Evolutionary conservation across 2,797 vertebrate genomes (phyloP), one percentile per base, ranked within the genome.

Genomic region (Philypnodon macrostomus): DNA sequence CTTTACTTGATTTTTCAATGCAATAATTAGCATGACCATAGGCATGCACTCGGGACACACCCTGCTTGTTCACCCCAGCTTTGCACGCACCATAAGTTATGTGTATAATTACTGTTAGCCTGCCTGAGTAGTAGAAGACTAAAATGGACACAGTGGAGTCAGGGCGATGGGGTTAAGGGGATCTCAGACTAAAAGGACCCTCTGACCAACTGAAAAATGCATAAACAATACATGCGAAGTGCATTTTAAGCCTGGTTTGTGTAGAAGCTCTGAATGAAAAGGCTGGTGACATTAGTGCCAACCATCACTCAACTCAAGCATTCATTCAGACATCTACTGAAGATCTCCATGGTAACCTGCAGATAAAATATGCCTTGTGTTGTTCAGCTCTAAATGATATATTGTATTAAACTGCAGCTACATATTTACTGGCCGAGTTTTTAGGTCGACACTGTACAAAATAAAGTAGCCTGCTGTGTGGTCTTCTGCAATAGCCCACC

Each of bases 161-260:
- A 60, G 36, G 63, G 48, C 37, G 51, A 33, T 26, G 47, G 1
- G 21, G 45, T 73, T 63, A 34, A 61, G 75, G 40, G 42, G 56
- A 32, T 77, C 48, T 69, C 46, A 45, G 67, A 49, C 36, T 14
- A 38, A 68, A 67, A 51, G 41, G 48, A 38, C 34, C 37, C 53
- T 73, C 67, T 70, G 65, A 57, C 70, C 72, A 62, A 74, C 77
- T 77, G 49, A 76, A 64, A 64, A 54, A 51, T 42, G 47, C 47
- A 78, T 70, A 42, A 75, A 74, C 63, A 75, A 68, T 61, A 63
- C 37, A 80, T 61, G 61, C 67, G 48, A 61, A 42, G 60, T 34
- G 61, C 68, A 53, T 47, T 61, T 61, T 21, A 67, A 56, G 23
- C 24, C n/a, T 33, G 2, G 34, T 17, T 13, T 53, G 39, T 53